These are phyloP conservation scores for Tragelaphus buxtoni DNA, from an alignment of 2,113 vertebrate genomes.

Conservation along the genomic window DNA sequence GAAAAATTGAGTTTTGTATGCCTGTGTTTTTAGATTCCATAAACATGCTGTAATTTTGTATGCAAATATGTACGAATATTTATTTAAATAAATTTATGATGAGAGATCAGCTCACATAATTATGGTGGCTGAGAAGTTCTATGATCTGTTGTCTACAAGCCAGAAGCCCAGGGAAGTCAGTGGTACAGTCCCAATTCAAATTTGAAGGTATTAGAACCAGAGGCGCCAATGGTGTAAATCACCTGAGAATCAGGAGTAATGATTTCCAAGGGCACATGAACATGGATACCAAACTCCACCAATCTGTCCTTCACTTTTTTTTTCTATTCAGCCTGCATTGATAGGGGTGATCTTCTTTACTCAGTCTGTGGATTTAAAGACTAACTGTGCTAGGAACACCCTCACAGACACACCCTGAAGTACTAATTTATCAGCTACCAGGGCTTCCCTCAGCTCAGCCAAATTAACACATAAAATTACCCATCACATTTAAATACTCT, in stretches of 20 bases:
- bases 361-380: neutral
- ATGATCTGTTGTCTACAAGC: neutral
- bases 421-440: neutral
- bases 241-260: neutral
- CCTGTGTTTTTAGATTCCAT: neutral
- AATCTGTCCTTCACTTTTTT: neutral
- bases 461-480: neutral
- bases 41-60: neutral
- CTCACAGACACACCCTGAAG: neutral
- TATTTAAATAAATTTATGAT: neutral
- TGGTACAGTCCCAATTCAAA: neutral
- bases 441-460: neutral
- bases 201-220: neutral
- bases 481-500: neutral
- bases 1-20: neutral
- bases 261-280: neutral
- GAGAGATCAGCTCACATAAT: neutral
- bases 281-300: neutral
- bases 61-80: neutral
- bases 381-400: neutral
- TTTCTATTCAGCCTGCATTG: neutral
- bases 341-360: neutral
- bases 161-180: neutral
- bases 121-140: neutral
- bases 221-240: neutral